Conservation (phyloP, 2,797 vertebrate species). For the Rhincodon typus region DNA sequence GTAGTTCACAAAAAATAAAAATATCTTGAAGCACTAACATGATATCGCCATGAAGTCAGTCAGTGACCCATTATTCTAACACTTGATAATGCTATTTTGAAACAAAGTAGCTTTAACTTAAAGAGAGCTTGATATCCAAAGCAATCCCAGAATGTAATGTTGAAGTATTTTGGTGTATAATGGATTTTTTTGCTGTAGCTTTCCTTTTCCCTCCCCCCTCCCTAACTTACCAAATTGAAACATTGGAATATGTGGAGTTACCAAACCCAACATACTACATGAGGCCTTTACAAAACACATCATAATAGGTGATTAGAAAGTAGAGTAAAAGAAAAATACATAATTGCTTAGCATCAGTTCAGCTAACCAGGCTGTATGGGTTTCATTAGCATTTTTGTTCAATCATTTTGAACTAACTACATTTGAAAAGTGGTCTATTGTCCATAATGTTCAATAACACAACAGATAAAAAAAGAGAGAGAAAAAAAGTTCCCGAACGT, state of each 20-base stretch:
- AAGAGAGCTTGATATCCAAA: neutral
- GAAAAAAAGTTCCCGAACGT: neutral
- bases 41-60: neutral
- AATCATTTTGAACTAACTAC: neutral
- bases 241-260: neutral
- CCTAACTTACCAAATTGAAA: neutral
- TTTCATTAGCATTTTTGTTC: neutral
- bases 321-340: neutral
- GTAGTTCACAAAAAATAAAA: neutral
- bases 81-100: neutral
- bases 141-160: neutral
- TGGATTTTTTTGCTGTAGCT: neutral
- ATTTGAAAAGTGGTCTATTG: neutral
- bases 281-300: neutral
- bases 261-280: neutral
- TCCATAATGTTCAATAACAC: neutral
- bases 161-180: neutral
- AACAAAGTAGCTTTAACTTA: neutral
- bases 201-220: neutral
- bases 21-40: neutral
- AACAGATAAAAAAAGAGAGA: neutral
- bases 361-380: neutral
- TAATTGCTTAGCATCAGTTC: neutral
- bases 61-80: neutral
- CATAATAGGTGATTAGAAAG: neutral